phyloP scores from a whole-genome alignment of 2,888 invertebrate genomes.

The Xestia xanthographa region DNA sequence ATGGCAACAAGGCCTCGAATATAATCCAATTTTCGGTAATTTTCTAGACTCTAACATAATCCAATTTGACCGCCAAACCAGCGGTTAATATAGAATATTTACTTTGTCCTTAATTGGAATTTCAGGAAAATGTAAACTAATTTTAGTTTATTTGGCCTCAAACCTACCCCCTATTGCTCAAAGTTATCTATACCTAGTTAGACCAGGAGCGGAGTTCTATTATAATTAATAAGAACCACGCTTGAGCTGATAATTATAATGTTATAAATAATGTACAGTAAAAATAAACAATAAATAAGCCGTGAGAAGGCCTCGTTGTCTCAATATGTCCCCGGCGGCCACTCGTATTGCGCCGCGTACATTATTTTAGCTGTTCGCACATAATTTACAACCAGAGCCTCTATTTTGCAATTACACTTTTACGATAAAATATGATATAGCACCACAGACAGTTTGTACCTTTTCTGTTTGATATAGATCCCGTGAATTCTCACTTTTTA shows the following conservation, averaged over 20 bases:
- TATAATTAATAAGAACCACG: conserved; percentile 16
- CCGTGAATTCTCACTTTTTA: conserved; percentile 40
- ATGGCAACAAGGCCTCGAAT: conserved; percentile 17
- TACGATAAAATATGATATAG: conserved; percentile 61
- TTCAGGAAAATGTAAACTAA: conserved; percentile 10
- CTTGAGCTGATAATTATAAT: conserved; percentile 9
- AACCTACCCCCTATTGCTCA: background rate
- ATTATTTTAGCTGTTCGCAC: conserved; percentile 77
- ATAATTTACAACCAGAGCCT: conserved; percentile 77
- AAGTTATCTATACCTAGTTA: background rate
- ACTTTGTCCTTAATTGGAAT: conserved; percentile 36
- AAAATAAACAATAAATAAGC: conserved; percentile 72
- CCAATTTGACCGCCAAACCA: conserved; percentile 17
- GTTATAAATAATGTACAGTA: conserved; percentile 16
- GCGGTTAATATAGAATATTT: conserved; percentile 30
- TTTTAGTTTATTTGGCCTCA: conserved; percentile 15
- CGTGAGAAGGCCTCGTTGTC: conserved; percentile 68
- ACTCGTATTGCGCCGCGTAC: conserved; percentile 73
- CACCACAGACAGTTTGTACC: conserved; percentile 52
- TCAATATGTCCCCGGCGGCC: conserved; percentile 78
- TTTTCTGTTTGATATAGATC: conserved; percentile 51
- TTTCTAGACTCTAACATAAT: conserved; percentile 28
- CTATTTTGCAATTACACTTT: conserved; percentile 72
- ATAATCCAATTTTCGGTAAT: conserved; percentile 35
- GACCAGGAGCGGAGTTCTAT: background rate